phyloP scores from a whole-genome alignment of 2,797 vertebrate species.

The Diplodus puntazzo region DNA sequence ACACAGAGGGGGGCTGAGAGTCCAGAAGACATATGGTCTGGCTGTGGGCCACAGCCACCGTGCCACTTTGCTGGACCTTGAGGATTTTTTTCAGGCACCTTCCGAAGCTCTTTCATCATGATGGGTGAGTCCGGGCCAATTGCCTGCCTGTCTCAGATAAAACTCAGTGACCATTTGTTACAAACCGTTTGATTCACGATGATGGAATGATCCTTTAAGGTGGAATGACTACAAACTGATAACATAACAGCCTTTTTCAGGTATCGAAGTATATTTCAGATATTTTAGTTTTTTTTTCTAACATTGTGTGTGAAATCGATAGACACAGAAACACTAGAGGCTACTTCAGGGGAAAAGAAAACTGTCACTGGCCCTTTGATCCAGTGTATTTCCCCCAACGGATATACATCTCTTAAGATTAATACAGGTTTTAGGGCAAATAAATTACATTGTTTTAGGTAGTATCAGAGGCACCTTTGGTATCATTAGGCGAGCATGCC shows the following conservation, averaged over 20 bases:
- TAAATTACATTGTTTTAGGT: no score
- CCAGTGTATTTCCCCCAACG: no score
- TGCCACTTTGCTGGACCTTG: slow-evolving; percentile 67
- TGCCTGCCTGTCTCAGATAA: slow-evolving; percentile 56
- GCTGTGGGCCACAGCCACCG: slow-evolving; percentile 49
- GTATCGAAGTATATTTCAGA: neutral
- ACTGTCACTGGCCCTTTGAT: no score
- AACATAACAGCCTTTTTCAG: no score
- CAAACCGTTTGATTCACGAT: neutral
- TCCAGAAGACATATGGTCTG: slow-evolving; percentile 66
- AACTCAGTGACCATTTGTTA: slow-evolving; percentile 53
- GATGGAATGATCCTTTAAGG: neutral
- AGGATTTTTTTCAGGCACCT: slow-evolving; percentile 71
- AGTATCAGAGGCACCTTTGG: no score
- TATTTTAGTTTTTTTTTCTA: neutral
- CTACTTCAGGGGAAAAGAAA: no score
- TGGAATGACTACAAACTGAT: no score
- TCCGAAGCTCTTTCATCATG: slow-evolving; percentile 64
- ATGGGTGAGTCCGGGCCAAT: slow-evolving; percentile 40
- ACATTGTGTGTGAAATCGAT: neutral
- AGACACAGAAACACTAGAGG: neutral
- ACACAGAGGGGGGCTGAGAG: slow-evolving; percentile 46
- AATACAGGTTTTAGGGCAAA: no score
- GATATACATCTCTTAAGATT: no score
- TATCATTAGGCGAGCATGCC: neutral